Base-by-base conservation (phyloP, 2,888 invertebrate species). In the Lycocerus yunnanus region DNA sequence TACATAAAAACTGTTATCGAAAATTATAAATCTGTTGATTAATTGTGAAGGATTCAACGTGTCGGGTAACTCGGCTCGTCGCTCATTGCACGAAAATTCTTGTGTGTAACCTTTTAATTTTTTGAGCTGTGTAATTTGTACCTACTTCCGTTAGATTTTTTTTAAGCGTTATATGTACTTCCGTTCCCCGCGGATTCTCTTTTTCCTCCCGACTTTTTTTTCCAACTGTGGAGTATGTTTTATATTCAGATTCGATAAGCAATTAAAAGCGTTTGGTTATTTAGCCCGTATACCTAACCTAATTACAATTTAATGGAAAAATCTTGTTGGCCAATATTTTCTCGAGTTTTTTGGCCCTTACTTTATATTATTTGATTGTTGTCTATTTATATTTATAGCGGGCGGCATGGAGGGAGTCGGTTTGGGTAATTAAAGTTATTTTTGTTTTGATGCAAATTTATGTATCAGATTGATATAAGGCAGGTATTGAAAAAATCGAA, bases 241-340 rank as follows among this genome's bases (percentile, higher is more conserved):
- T 27, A 4, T 61, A 18, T 61, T 63, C 16, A 63, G 18, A 63
- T 63, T 63, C 20, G 9, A n/a, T 18, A 18, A n/a, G 5, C n/a
- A 63, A 63, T 63, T 63, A 63, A 18, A 18, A 20, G 18, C n/a
- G n/a, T 15, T 18, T 18, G 6, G 20, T 63, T 63, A n/a, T 63
- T 18, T 61, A 6, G 61, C 61, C 5, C 11, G 15, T 61, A 6
- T 18, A 24, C 11, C 10, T 24, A 18, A 18, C 16, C 15, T 18
- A 16, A 61, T 61, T 61, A 61, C n/a, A 11, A 18, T 61, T 63
- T 63, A 63, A 63, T 63, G 61, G 61, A 63, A 63, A 63, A 63
- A 6, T 63, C 61, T 13, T n/a, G 61, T 63, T 63, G 61, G 61
- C 20, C 61, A 63, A 18, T 20, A 20, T 60, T 43, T 43, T 43